Percentiles rank a stretch among this genome's conserved stretches.
These are phyloP conservation scores for Theristicus caerulescens DNA, from an alignment of 2,113 vertebrate genomes.

Conservation along the genomic window DNA sequence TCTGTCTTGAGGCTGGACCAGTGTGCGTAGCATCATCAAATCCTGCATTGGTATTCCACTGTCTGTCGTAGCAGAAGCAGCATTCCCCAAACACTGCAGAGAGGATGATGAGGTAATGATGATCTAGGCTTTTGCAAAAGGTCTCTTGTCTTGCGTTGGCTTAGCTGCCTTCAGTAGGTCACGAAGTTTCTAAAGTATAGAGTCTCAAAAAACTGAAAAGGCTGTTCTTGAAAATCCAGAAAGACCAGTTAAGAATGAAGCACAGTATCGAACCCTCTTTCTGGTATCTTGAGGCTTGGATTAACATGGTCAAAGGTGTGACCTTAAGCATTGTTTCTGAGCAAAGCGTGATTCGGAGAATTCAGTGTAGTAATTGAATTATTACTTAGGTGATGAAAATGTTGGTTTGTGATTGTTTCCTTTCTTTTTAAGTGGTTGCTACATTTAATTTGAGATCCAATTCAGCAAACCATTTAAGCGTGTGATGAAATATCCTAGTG, in stretches of 20 bases:
- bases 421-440: neutral
- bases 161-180: neutral
- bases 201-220: neutral
- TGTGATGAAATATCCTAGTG: neutral
- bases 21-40: neutral
- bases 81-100: neutral
- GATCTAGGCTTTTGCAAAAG: neutral
- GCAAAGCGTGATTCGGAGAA: neutral
- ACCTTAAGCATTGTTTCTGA: neutral
- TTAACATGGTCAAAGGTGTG: neutral
- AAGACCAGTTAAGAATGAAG: neutral
- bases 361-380: neutral
- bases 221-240: neutral
- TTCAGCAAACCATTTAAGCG: neutral
- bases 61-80: neutral
- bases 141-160: neutral
- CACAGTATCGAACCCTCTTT: neutral
- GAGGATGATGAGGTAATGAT: neutral
- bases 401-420: neutral
- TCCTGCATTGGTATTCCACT: neutral
- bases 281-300: neutral
- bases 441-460: neutral
- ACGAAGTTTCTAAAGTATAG: neutral
- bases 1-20: neutral
- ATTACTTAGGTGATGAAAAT: neutral